A percentile compares a stretch with the other conserved stretches of the same genome.
Conservation (phyloP, 2,888 invertebrate genomes). For the Hofmannophila pseudospretella region DNA sequence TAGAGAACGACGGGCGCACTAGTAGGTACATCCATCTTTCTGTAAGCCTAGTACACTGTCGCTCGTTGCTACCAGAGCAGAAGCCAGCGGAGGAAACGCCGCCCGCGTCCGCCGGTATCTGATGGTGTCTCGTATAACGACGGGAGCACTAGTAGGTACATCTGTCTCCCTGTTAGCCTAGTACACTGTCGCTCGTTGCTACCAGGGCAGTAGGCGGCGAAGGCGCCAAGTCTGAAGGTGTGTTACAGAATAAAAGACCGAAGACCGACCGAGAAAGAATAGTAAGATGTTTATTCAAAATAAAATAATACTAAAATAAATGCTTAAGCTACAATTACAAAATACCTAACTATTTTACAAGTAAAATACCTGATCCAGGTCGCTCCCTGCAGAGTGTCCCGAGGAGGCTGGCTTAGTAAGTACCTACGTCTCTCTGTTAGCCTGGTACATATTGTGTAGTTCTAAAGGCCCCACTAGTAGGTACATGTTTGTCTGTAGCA, state of each 20-base stretch:
- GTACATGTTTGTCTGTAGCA: conserved; percentile 1
- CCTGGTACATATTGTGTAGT: conserved; percentile 74
- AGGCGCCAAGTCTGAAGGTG: conserved; percentile 11
- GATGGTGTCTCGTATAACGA: no score
- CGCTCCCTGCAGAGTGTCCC: no score
- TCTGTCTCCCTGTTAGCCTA: conserved; percentile 97
- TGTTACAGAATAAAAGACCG: no score
- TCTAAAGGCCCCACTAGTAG: conserved; percentile 19
- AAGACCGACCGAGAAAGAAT: no score
- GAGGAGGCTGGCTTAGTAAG: conserved; percentile 5
- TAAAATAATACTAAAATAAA: no score
- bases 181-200: conserved; percentile 86
- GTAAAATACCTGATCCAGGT: no score
- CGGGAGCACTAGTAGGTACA: conserved; percentile 98
- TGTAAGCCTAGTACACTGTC: neutral
- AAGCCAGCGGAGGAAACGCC: no score
- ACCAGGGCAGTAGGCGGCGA: conserved; percentile 23
- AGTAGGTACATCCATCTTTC: conserved; percentile 5
- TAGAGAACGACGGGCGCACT: conserved; percentile 3
- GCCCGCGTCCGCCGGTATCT: no score
- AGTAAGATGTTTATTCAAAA: no score
- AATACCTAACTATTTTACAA: no score
- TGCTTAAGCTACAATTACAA: no score
- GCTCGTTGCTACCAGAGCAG: no score
- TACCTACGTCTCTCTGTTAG: neutral